Conservation (phyloP, 2,113 vertebrate species). For the Nesogale talazaci region DNA sequence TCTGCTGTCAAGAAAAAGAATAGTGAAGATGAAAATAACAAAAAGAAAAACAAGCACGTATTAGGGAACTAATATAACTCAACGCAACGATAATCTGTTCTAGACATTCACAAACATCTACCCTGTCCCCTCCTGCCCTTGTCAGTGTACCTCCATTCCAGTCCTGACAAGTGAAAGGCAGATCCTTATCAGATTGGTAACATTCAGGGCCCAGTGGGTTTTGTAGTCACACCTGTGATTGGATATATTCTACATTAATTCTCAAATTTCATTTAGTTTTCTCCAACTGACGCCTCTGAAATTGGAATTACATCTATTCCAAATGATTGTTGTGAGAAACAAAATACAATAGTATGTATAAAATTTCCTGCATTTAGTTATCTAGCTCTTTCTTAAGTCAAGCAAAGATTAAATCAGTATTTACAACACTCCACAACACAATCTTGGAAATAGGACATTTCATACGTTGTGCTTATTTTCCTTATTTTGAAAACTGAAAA, state of each 20-base stretch:
- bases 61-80: slow-evolving; percentile 3
- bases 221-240: background rate
- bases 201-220: background rate
- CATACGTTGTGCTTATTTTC: background rate
- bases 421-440: background rate
- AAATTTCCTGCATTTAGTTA: background rate
- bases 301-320: background rate
- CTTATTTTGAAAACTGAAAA: background rate
- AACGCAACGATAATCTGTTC: background rate
- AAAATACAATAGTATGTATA: background rate
- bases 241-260: background rate
- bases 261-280: slow-evolving; percentile 2
- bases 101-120: background rate
- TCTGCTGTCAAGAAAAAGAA: background rate
- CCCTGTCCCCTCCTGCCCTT: background rate
- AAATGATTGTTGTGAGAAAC: background rate
- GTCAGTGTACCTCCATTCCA: background rate
- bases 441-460: background rate
- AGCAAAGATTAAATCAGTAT: background rate
- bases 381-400: background rate
- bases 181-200: background rate
- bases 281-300: background rate
- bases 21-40: background rate
- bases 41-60: background rate
- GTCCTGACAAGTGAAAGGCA: background rate